Base-by-base conservation (phyloP, 2,888 invertebrate genomes). In the Drosophila eohydei region DNA sequence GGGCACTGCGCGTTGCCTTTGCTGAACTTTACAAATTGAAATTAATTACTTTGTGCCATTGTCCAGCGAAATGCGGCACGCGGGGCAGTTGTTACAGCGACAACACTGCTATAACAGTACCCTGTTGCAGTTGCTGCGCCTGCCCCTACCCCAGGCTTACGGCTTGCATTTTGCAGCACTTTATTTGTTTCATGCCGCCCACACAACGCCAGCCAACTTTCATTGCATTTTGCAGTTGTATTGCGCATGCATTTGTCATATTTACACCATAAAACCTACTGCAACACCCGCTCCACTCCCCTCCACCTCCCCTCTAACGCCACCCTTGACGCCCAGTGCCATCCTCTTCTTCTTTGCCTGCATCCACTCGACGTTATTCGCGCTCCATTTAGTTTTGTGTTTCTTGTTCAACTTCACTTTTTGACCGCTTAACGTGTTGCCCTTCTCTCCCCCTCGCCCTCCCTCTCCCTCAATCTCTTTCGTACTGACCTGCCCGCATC, bases 1-100 rank as follows among this genome's bases (percentile, higher is more conserved):
- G 28, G 63, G 36, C 57, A 60, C 58, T 60, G 67, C 69, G 65
- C 62, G 56, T 62, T 80, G 79, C 78, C 78, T 77, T 81, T 77
- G 63, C 81, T 83, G 84, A 85, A 86, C 81, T 85, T 86, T 83
- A 83, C 87, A 90, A 88, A 89, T 87, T 78, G 85, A 90, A 91
- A 90, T 91, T 87, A 91, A 91, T 89, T 89, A 90, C 86, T 83
- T 78, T 75, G 71, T 79, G 71, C 71, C 70, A 76, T 74, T 83
- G 80, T 82, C 74, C 77, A 70, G 74, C 41, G 36, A 44, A 51
- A 46, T 54, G 72, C 51, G 44, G 59, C 36, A 44, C 43, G 30
- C 30, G 34, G 40, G 9, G 38, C 46, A 34, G 58, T 41, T 46
- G 59, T 55, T 55, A 54, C 51, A 48, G 62, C 64, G 41, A 64